Evolutionary conservation across 2,113 vertebrate species (phyloP).

Genomic region (Rhodinocichla rosea): DNA sequence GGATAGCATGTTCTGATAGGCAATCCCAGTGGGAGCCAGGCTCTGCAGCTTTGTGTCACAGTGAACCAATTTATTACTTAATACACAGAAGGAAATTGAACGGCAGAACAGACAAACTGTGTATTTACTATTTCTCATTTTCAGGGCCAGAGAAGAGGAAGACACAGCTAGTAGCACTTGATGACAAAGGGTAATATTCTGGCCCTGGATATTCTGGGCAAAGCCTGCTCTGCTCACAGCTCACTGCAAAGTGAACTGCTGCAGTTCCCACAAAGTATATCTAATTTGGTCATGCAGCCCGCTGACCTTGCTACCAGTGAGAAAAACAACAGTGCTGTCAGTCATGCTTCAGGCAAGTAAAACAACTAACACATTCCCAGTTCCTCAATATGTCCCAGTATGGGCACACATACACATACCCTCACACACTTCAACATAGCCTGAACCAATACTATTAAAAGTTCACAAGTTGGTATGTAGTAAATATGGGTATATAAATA

Average conservation of each 20-base stretch:
- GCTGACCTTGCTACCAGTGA: slow-evolving; percentile 49
- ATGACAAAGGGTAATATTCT: neutral
- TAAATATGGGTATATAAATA: neutral
- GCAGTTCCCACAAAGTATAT: slow-evolving; percentile 29
- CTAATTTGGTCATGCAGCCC: slow-evolving; percentile 51
- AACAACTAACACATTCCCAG: slow-evolving; percentile 49
- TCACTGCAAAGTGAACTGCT: neutral
- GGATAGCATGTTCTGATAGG: neutral
- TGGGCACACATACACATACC: neutral
- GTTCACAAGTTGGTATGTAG: neutral
- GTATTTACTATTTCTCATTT: slow-evolving; percentile 26
- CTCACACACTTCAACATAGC: neutral
- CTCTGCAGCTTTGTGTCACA: neutral
- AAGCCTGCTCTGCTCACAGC: neutral
- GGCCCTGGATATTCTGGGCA: neutral
- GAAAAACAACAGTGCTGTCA: slow-evolving; percentile 54
- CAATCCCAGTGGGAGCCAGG: neutral
- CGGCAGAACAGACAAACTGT: neutral
- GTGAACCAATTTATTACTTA: slow-evolving; percentile 29
- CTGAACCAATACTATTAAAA: neutral
- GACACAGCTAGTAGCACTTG: neutral
- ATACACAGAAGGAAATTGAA: slow-evolving; percentile 27
- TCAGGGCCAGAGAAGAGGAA: neutral
- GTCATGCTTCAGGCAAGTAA: slow-evolving; percentile 48
- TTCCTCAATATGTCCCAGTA: slow-evolving; percentile 12